A percentile compares a stretch with the other conserved stretches of the same genome.
phyloP scores from a whole-genome alignment of 1,140 invertebrate species.

The Trachelipus rathkii region DNA sequence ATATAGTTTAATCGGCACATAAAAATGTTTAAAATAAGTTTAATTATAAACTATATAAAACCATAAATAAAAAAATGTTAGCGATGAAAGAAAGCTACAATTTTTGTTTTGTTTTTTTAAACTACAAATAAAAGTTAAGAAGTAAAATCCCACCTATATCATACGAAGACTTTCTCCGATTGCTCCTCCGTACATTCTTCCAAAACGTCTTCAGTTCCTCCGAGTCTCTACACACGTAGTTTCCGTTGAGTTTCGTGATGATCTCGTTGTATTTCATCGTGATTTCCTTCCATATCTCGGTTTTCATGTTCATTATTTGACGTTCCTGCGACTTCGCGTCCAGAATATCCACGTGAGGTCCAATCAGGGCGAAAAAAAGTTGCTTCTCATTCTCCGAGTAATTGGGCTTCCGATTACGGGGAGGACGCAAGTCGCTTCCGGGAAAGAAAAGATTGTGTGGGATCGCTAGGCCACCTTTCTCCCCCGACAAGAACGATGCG shows the following conservation, averaged over 20 bases:
- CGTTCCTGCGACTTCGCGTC: neutral
- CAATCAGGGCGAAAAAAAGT: neutral
- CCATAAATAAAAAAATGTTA: no score
- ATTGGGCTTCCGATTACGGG: neutral
- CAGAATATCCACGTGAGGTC: neutral
- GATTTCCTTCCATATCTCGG: neutral
- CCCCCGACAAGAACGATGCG: neutral
- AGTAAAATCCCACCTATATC: no score
- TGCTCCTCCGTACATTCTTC: neutral
- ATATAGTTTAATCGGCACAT: no score
- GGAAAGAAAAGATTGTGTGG: neutral
- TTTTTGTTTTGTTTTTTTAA: no score
- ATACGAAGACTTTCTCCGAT: neutral
- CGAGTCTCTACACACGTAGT: neutral
- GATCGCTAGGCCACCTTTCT: neutral
- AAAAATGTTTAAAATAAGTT: no score
- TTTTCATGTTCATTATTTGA: neutral
- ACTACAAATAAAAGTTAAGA: no score
- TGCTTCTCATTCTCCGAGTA: neutral
- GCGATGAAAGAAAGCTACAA: no score
- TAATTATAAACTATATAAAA: no score
- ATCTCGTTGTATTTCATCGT: neutral
- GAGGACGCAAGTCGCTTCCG: neutral
- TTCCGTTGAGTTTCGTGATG: neutral
- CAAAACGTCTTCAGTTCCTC: constrained; percentile 1